Conservation (phyloP, 2,888 invertebrate species). For the Imbricaverruca yamaguchii region DNA sequence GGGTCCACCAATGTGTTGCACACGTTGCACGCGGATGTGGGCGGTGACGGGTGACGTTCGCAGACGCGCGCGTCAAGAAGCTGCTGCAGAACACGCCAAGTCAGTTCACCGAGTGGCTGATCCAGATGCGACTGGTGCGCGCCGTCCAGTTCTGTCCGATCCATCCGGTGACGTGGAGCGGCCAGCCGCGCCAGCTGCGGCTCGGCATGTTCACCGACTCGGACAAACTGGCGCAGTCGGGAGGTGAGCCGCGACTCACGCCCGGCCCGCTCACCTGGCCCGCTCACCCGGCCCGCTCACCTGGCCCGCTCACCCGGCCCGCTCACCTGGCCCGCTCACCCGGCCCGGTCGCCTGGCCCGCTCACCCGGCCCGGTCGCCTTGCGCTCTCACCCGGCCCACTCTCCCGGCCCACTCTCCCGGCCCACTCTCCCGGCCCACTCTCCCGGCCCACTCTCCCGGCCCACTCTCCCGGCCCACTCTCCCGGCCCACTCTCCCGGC, state of each 20-base stretch:
- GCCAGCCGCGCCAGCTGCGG: conserved; percentile 55
- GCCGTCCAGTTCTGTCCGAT: not conserved
- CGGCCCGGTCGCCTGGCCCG: too few relatives aligned
- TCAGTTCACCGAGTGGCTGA: conserved; percentile 82
- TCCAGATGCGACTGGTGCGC: conserved; percentile 69
- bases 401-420: too few relatives aligned
- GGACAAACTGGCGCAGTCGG: conserved; percentile 53
- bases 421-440: too few relatives aligned
- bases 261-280: too few relatives aligned
- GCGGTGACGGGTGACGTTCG: not conserved
- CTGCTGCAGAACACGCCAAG: conserved; percentile 72
- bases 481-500: too few relatives aligned
- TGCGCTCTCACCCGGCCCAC: too few relatives aligned
- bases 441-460: too few relatives aligned
- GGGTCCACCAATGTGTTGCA: not conserved
- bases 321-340: too few relatives aligned
- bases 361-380: too few relatives aligned
- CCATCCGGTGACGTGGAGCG: not conserved
- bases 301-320: too few relatives aligned
- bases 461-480: too few relatives aligned
- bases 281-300: too few relatives aligned
- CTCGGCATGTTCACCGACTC: conserved; percentile 80
- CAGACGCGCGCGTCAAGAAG: conserved; percentile 70
- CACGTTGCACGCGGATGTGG: not conserved
- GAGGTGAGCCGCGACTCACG: not conserved